phyloP scores from a whole-genome alignment of 1,140 invertebrate species.

The Elysia chlorotica region DNA sequence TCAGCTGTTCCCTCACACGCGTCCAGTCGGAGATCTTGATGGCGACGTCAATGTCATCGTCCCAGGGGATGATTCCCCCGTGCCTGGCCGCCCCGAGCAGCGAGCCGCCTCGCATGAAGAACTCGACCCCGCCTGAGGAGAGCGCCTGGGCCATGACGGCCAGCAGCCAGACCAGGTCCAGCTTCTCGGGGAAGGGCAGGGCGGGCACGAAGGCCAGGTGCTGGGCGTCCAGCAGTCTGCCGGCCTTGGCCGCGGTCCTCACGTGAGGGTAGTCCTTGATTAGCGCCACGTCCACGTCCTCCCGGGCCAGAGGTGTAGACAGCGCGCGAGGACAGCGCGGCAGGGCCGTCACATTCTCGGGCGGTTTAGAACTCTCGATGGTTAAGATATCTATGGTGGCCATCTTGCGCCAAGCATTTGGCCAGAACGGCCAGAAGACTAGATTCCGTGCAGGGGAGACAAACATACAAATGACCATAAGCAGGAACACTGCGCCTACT shows the following conservation, averaged over 20 bases:
- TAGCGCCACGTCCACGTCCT: too few relatives aligned
- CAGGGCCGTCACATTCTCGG: too few relatives aligned
- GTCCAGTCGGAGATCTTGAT: not conserved
- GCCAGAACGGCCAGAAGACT: not conserved
- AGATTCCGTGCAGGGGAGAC: not conserved
- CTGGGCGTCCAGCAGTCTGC: too few relatives aligned
- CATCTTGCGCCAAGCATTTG: not conserved
- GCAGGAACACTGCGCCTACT: too few relatives aligned
- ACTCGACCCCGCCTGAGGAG: not conserved
- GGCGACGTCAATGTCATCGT: constrained; percentile 21
- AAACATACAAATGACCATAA: not conserved
- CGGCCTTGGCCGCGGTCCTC: too few relatives aligned
- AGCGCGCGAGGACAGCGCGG: too few relatives aligned
- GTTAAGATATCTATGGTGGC: not conserved
- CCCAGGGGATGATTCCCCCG: constrained; percentile 16
- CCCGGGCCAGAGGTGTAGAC: too few relatives aligned
- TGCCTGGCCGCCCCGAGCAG: not conserved
- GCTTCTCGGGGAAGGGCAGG: too few relatives aligned
- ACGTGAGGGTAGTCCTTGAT: too few relatives aligned
- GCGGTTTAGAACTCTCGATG: too few relatives aligned
- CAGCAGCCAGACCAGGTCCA: too few relatives aligned
- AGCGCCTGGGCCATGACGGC: not conserved
- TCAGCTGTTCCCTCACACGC: constrained; percentile 4
- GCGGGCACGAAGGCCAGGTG: too few relatives aligned
- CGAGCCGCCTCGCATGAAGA: not conserved